Conservation (phyloP, 2,797 vertebrate genomes). For the Acrossocheilus wenchowensis region DNA sequence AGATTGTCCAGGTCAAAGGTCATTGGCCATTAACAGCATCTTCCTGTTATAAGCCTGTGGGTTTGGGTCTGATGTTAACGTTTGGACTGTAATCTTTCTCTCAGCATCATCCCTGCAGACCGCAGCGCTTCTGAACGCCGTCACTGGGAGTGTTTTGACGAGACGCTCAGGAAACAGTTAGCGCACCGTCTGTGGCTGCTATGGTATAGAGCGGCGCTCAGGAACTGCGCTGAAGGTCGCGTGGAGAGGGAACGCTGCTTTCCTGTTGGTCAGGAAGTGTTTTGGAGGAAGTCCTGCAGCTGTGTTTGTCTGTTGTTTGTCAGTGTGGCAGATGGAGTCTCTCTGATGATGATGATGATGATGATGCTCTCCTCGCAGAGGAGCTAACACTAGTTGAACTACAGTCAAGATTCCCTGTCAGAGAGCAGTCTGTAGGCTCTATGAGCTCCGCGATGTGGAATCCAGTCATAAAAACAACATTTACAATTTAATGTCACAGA, state of each 20-base stretch:
- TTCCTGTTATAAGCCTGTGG: constrained; percentile 36
- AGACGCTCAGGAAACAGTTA: constrained; percentile 19
- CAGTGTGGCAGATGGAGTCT: neutral
- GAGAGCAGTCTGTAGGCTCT: no score
- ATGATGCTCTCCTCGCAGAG: neutral
- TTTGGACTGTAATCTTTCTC: neutral
- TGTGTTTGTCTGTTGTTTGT: neutral
- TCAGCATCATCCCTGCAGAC: neutral
- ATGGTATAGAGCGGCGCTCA: neutral
- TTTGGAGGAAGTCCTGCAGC: constrained; percentile 58
- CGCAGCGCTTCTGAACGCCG: neutral
- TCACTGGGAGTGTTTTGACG: neutral
- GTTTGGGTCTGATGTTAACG: neutral
- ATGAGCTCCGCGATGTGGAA: no score
- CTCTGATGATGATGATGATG: neutral
- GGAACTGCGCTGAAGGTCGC: constrained; percentile 52
- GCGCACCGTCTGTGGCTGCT: neutral
- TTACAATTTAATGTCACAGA: no score
- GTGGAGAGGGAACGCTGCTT: neutral
- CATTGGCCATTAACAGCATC: constrained; percentile 40
- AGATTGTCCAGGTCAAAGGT: constrained; percentile 2
- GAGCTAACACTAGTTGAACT: neutral
- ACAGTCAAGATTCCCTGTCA: no score
- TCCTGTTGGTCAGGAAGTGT: constrained; percentile 10
- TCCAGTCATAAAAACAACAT: no score